Conservation (phyloP, 92 coral and sea anemone species). For the Phenganax marumi region DNA sequence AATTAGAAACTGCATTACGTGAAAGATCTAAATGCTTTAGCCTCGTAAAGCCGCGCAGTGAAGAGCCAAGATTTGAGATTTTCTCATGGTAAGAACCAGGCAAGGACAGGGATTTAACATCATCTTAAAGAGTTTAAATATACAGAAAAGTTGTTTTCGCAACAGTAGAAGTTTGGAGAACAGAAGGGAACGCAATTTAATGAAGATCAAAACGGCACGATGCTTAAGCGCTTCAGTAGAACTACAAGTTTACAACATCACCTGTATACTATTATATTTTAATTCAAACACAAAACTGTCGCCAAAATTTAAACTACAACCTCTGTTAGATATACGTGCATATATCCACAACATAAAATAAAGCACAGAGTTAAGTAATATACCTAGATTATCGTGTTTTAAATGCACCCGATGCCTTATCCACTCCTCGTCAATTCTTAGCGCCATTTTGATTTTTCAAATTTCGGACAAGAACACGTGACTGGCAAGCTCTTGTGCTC, state of each 20-base stretch:
- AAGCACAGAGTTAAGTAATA: slow-evolving; percentile 19
- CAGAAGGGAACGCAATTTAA: no score
- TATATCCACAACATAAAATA: slow-evolving; percentile 11
- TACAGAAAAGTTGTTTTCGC: no score
- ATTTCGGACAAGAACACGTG: slow-evolving; percentile 13
- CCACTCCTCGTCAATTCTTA: slow-evolving; percentile 89
- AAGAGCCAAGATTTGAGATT: slow-evolving; percentile 70
- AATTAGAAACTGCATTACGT: slow-evolving; percentile 66
- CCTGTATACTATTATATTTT: no score
- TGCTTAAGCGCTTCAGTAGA: no score
- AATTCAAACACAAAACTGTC: no score
- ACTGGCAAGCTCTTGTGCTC: background rate
- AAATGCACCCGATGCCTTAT: slow-evolving; percentile 89
- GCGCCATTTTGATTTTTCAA: slow-evolving; percentile 87
- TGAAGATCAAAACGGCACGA: no score
- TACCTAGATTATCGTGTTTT: slow-evolving; percentile 94
- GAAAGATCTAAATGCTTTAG: slow-evolving; percentile 89
- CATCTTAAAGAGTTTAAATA: slow-evolving; percentile 58
- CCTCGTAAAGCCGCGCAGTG: slow-evolving; percentile 79
- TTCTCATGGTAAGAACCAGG: slow-evolving; percentile 98
- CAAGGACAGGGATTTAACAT: slow-evolving; percentile 84
- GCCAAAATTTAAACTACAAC: background rate
- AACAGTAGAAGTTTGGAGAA: no score
- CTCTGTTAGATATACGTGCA: background rate
- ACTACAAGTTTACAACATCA: no score